Base-by-base conservation (phyloP, 37 sponge, comb jelly and placozoan species). In the Tethya wilhelma region DNA sequence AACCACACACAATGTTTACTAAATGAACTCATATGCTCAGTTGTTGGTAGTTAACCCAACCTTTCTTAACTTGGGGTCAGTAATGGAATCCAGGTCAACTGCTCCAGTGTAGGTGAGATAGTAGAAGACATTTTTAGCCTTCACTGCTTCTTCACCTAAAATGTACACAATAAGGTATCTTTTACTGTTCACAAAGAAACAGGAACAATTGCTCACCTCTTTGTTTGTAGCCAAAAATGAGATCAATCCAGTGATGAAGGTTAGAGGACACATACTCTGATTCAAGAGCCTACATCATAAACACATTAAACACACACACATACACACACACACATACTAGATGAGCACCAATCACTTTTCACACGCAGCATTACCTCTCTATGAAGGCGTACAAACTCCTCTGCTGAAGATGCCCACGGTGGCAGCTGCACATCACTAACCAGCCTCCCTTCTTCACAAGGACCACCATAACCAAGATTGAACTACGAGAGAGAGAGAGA, bases 161-260 rank as follows among this genome's bases (percentile, higher is more conserved):
- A 69, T 42, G 73, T 7, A 36, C 40, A 3, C 3, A 30, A 55
- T 14, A 73, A 22, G 34, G 42, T 7, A 55, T 31, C 1, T 60
- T 60, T n/a, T 25, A 7, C n/a, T n/a, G 56, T 73, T 38, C 5
- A 11, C 22, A n/a, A 12, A 49, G 19, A 4, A 46, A 3, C 32
- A 53, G 44, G 32, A 26, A 5, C 59, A 42, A 34, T 5, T 32
- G 56, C 34, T 58, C 31, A 86, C 97, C 97, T 75, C 87, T 82
- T 68, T 96, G 97, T 58, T 93, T 92, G 89, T 78, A 96, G 40
- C 97, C 97, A 89, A 96, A 96, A 19, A 96, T 90, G 1, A 96
- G 82, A 57, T 96, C 97, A 31, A 96, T 93, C 97, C 97, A 96
- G 40, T 90, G 84, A 38, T 96, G 93, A 1, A 96, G 81, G 41